Conservation (phyloP, 2,797 vertebrate genomes). For the Periparus ater region DNA sequence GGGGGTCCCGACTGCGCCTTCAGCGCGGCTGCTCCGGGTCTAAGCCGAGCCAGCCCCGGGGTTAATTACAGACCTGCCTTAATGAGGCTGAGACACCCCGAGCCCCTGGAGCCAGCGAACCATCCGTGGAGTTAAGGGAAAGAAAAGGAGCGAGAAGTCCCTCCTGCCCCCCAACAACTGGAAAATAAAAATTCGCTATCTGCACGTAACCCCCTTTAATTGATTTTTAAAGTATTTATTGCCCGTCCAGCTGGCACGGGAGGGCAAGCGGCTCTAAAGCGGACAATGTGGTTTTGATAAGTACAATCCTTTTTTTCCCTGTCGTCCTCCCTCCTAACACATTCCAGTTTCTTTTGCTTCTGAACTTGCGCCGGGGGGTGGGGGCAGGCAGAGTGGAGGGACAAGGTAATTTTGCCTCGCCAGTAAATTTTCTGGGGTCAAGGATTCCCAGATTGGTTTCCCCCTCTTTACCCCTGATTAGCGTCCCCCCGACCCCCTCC, state of each 20-base stretch:
- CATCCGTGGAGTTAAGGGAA: neutral
- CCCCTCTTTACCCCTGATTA: neutral
- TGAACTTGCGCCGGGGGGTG: conserved; percentile 56
- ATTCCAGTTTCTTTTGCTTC: conserved; percentile 71
- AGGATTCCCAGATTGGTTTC: neutral
- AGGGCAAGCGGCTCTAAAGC: neutral
- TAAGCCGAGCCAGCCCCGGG: neutral
- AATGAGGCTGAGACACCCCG: neutral
- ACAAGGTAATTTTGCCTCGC: conserved; percentile 27
- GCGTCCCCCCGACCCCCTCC: neutral
- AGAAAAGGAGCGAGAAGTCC: fast-evolving
- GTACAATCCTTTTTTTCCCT: conserved; percentile 41
- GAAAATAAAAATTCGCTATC: neutral
- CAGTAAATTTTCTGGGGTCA: conserved; percentile 24
- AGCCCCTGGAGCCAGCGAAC: neutral
- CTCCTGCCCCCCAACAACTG: neutral
- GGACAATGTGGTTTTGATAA: conserved; percentile 78
- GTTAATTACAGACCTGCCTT: neutral
- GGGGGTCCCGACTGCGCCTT: neutral
- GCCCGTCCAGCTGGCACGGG: conserved; percentile 27
- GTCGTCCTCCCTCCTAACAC: conserved; percentile 64
- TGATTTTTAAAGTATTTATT: conserved; percentile 39
- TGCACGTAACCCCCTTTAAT: neutral
- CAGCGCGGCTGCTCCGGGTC: neutral
- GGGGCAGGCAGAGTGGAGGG: neutral